Conservation (phyloP, 2,113 vertebrate species). For the Malurus melanocephalus region DNA sequence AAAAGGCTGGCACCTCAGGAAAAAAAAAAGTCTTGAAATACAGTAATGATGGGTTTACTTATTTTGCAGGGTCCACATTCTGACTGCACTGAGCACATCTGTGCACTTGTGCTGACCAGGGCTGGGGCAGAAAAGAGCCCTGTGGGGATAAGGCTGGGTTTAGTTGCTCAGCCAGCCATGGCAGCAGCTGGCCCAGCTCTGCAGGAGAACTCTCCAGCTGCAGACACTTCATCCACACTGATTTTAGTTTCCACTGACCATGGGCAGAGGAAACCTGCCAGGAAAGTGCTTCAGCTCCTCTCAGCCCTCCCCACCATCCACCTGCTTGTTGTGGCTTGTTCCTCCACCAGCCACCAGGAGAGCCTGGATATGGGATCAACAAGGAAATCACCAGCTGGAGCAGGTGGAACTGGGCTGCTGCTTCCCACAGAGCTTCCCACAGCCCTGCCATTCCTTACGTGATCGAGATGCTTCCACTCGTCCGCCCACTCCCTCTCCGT, state of each 20-base stretch:
- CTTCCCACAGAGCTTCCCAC: neutral
- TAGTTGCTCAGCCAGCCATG: neutral
- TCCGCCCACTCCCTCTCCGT: conserved; percentile 98
- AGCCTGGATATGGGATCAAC: neutral
- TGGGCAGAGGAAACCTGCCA: neutral
- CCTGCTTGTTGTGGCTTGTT: neutral
- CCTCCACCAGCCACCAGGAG: neutral
- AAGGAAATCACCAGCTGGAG: neutral
- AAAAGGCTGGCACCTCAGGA: neutral
- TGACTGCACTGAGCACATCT: neutral
- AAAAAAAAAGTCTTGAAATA: neutral
- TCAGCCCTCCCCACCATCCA: neutral
- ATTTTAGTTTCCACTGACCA: neutral
- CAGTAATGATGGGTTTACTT: neutral
- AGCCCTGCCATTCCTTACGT: conserved; percentile 79
- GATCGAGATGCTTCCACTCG: conserved; percentile 98
- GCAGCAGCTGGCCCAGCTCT: neutral
- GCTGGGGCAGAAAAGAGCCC: neutral
- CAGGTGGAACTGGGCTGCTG: neutral
- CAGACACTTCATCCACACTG: neutral
- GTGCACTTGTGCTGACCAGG: neutral
- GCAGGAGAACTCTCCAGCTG: neutral
- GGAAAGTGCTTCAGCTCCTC: neutral
- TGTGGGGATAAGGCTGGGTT: neutral
- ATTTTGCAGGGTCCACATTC: neutral